Evolutionary conservation across 2,113 vertebrate species (phyloP), one percentile per base, ranked within the genome.

Genomic region (Orycteropus afer): DNA sequence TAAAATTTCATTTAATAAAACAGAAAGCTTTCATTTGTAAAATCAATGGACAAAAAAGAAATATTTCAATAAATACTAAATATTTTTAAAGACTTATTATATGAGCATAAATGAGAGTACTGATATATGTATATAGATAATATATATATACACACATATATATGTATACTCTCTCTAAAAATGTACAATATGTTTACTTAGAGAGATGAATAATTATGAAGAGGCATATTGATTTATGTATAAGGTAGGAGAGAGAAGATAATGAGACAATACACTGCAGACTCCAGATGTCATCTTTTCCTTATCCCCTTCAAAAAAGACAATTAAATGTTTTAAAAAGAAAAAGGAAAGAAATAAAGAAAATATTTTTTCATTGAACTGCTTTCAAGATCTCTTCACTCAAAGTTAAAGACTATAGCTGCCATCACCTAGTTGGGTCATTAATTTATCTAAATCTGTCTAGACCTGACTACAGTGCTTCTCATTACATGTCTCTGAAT

Each of bases 401-500:
- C 42, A 42, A 95, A 91, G 49, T 71, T 27, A 65, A 95, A 95
- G 27, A 65, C 76, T 91, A 86, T 49, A 17, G 80, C 55, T 94
- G 47, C 14, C 15, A 42, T 97, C 37, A 67, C 40, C 34, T 83
- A 96, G 7, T 51, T 90, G 11, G 83, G 59, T 51, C 80, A 87
- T 92, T 93, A 97, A 94, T 83, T 51, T 92, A 97, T 97, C 51
- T 89, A 95, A 94, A 94, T 22, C 63, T 95, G 78, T 95, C 78
- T 20, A 77, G 92, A 47, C 22, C 71, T 97, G 79, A 89, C 83
- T 86, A 83, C 5, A 92, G 18, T 34, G 51, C 29, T 97, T 89
- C 81, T 97, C 74, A 86, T n/a, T 95, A 29, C 32, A 49, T 78
- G 91, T 94, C 86, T 89, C 78, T 20, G 2, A 96, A 85, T 85